Conservation (phyloP, 2,113 vertebrate genomes). For the Spheniscus mendiculus region DNA sequence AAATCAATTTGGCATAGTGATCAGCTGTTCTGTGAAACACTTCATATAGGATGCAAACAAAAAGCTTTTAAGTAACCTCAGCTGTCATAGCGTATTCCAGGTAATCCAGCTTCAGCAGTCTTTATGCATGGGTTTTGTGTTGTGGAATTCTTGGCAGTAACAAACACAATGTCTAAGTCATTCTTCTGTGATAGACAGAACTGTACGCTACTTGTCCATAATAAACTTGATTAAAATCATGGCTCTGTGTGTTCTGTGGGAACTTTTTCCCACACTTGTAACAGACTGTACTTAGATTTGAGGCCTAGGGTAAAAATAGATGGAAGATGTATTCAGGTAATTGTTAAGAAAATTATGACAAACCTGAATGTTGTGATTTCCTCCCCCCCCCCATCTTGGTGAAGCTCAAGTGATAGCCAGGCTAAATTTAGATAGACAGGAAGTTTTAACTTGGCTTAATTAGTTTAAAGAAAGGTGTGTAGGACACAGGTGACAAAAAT, state of each 20-base stretch:
- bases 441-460: not conserved
- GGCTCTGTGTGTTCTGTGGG: not conserved
- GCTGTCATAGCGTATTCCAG: not conserved
- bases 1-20: not conserved
- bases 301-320: not conserved
- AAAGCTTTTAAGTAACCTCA: not conserved
- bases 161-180: not conserved
- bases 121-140: not conserved
- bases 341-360: not conserved
- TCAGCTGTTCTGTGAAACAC: not conserved
- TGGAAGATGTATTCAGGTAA: not conserved
- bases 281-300: not conserved
- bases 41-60: not conserved
- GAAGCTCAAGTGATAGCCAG: not conserved
- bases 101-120: not conserved
- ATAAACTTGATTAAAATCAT: not conserved
- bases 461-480: not conserved
- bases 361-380: not conserved
- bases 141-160: not conserved
- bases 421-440: not conserved
- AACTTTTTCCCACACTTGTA: not conserved
- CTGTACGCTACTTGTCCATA: not conserved
- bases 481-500: fast-evolving
- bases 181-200: not conserved
- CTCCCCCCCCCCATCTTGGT: not conserved